Percentiles rank a stretch among this genome's conserved stretches.
Conservation (phyloP, 2,797 vertebrate genomes). For the Cetoscarus ocellatus region DNA sequence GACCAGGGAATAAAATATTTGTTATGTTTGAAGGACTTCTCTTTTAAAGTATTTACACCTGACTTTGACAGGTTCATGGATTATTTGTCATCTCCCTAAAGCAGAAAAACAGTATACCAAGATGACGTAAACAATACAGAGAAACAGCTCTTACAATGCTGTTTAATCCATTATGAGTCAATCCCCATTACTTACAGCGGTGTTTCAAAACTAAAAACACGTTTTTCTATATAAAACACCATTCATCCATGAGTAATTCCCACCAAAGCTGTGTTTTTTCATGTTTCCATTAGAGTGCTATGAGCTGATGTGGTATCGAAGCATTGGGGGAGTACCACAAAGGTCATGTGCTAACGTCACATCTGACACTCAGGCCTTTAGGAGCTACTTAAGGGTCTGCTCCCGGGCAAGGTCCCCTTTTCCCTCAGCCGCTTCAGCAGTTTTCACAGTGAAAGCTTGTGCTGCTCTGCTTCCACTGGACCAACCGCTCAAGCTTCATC, state of each 20-base stretch:
- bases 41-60: too few species aligned
- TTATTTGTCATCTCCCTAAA: too few species aligned
- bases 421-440: constrained; percentile 38
- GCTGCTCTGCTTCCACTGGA: constrained; percentile 26
- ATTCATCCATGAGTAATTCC: neutral
- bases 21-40: too few species aligned
- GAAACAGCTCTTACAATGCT: too few species aligned
- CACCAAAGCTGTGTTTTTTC: neutral
- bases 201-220: neutral
- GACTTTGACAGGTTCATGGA: too few species aligned
- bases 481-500: constrained; percentile 43
- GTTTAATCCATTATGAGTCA: neutral
- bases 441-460: constrained; percentile 46
- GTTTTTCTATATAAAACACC: neutral
- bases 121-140: too few species aligned
- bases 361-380: constrained; percentile 63
- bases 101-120: too few species aligned
- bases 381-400: constrained; percentile 42
- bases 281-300: constrained; percentile 1
- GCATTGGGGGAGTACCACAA: constrained; percentile 39
- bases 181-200: constrained; percentile 1
- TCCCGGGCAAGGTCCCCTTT: constrained; percentile 43
- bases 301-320: constrained; percentile 11
- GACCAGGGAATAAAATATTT: neutral
- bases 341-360: constrained; percentile 58